Evolutionary conservation across 2,888 invertebrate genomes (phyloP), one percentile per base, ranked within the genome.

Genomic region (Agrilus mali): DNA sequence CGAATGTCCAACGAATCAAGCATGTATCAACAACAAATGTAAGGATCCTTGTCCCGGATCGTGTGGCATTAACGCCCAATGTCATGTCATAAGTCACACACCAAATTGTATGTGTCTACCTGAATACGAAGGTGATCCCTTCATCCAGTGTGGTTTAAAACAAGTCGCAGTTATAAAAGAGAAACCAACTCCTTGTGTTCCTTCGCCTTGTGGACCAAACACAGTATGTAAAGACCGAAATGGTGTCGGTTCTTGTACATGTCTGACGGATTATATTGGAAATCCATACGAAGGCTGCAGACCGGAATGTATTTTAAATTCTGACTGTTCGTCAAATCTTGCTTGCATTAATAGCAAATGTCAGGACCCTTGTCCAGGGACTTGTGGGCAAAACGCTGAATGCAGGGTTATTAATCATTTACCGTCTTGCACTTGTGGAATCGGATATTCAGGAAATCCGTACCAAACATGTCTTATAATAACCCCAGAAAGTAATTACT

Each of bases 221-320:
- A 79, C 82, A 7, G 65, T 73, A 51, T 84, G 83, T 55, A 70
- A 70, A 53, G 77, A 78, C 62, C 73, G 74, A 57, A 77, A 78
- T 54, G 73, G 73, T 44, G 76, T 77, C 5, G 82, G 80, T 22
- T 71, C 80, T 2, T 86, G 86, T 55, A 70, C 73, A 45, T 86
- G 86, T 55, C 67, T 75, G 37, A 72, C 78, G 38, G 81, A 78
- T 15, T 85, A 80, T 60, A 78, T 78, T 52, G 87, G 86, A 41
- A 81, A 84, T 62, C 86, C 86, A 31, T 82, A 83, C 53, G 81
- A 81, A 65, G 80, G 80, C 16, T 85, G 85, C 62, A 73, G 80
- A 38, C 85, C 85, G 12, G 84, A 85, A 66, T 85, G 85, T 64
- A 69, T 79, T 1, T 62, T 78, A 35, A 80, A 82, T 58, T 77